phyloP scores from a whole-genome alignment of 2,797 vertebrate genomes.

The Diceros bicornis region DNA sequence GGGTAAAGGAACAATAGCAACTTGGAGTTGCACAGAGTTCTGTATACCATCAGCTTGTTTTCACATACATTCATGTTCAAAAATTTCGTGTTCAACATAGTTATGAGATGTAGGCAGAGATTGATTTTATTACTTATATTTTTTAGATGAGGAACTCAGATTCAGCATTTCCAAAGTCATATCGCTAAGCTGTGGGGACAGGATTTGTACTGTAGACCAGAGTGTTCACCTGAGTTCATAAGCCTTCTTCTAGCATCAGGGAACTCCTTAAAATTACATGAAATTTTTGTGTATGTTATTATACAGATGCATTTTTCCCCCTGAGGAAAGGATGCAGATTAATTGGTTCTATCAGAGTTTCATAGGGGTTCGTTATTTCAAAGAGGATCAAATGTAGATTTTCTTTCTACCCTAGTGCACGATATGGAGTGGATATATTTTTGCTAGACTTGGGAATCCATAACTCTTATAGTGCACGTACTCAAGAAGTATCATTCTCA shows the following conservation, averaged over 20 bases:
- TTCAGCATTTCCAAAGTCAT: not conserved
- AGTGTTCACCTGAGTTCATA: not conserved
- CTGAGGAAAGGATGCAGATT: not conserved
- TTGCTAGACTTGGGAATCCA: not conserved
- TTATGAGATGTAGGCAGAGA: not conserved
- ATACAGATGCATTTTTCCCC: not conserved
- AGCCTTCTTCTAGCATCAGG: not conserved
- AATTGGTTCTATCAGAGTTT: not conserved
- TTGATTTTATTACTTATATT: not conserved
- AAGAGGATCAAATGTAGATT: not conserved
- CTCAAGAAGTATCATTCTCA: not conserved
- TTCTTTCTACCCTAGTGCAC: not conserved
- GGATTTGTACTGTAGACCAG: not conserved
- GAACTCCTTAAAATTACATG: not conserved
- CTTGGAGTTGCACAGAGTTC: not conserved
- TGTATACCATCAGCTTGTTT: not conserved
- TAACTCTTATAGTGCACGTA: not conserved
- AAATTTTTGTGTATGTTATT: constrained; percentile 12
- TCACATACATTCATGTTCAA: not conserved
- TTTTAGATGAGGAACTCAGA: not conserved
- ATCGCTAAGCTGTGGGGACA: not conserved
- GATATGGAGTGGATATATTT: not conserved
- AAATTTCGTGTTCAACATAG: not conserved
- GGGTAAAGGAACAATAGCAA: not conserved
- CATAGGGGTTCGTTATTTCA: not conserved